phyloP scores from a whole-genome alignment of 1,140 invertebrate genomes.

The Brachionus sp. region DNA sequence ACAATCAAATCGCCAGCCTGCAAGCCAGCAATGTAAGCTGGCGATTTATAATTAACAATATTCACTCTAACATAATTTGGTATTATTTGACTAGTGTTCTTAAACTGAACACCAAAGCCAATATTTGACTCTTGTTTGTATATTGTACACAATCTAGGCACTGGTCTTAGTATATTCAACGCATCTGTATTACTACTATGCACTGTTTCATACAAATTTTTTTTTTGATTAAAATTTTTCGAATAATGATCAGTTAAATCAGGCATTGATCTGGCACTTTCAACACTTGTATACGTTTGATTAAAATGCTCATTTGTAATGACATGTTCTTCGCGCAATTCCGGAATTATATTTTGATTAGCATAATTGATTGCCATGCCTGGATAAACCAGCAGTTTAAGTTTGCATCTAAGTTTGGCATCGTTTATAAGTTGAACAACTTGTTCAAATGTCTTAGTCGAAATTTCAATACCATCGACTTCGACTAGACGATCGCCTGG shows the following conservation, averaged over 20 bases:
- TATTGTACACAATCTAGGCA: constrained; percentile 30
- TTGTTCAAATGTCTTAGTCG: constrained; percentile 19
- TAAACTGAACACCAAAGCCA: constrained; percentile 27
- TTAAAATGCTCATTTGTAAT: constrained; percentile 10
- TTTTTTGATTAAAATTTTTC: background rate
- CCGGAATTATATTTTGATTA: constrained; percentile 4
- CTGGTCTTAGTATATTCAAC: background rate
- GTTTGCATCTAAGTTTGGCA: background rate
- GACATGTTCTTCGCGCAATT: background rate
- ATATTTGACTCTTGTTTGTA: constrained; percentile 36
- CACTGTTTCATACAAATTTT: background rate
- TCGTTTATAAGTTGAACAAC: constrained; percentile 40
- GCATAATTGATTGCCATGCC: constrained; percentile 25
- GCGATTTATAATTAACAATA: constrained; percentile 44
- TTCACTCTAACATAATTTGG: constrained; percentile 36
- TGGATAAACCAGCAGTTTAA: constrained; percentile 33
- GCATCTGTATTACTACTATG: background rate
- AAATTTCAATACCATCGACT: constrained; percentile 23
- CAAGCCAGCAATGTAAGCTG: constrained; percentile 27
- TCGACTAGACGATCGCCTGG: constrained; percentile 27
- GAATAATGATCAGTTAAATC: constrained; percentile 1
- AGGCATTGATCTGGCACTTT: background rate
- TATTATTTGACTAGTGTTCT: background rate
- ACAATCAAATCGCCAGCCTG: constrained; percentile 19
- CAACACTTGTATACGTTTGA: constrained; percentile 28